Evolutionary conservation across 2,113 vertebrate species (phyloP).

Genomic region (Sialia sialis): DNA sequence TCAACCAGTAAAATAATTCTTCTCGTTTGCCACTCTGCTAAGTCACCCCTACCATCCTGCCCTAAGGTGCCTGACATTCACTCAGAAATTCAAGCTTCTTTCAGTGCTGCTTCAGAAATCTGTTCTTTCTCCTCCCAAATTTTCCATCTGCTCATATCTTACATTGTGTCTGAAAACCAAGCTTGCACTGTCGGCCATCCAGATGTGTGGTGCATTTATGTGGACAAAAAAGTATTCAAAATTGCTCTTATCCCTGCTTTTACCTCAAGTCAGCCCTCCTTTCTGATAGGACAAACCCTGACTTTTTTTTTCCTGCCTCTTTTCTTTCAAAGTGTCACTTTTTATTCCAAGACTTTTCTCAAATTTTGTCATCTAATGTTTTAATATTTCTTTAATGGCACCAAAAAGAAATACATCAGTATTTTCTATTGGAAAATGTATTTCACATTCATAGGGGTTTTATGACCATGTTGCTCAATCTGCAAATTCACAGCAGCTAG

Average conservation of each 20-base stretch:
- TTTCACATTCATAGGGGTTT: not conserved
- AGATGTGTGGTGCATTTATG: not conserved
- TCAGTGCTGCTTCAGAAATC: not conserved
- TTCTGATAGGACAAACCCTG: not conserved
- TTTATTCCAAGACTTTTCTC: not conserved
- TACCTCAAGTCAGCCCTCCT: not conserved
- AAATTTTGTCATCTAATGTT: not conserved
- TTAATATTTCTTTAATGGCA: not conserved
- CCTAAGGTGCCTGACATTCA: not conserved
- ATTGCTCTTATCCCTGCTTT: not conserved
- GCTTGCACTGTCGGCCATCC: not conserved
- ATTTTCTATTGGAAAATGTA: not conserved
- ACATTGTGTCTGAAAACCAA: not conserved
- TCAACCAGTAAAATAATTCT: not conserved
- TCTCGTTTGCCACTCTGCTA: not conserved
- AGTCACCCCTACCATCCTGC: not conserved
- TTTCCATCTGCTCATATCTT: not conserved
- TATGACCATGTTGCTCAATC: not conserved
- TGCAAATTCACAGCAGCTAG: not conserved
- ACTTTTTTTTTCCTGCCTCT: not conserved
- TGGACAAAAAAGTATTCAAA: not conserved
- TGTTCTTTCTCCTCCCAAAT: not conserved
- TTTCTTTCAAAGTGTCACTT: not conserved
- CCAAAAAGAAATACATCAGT: not conserved
- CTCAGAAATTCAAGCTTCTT: not conserved